phyloP scores from a whole-genome alignment of 2,888 invertebrate genomes.

The Tipula confusa region DNA sequence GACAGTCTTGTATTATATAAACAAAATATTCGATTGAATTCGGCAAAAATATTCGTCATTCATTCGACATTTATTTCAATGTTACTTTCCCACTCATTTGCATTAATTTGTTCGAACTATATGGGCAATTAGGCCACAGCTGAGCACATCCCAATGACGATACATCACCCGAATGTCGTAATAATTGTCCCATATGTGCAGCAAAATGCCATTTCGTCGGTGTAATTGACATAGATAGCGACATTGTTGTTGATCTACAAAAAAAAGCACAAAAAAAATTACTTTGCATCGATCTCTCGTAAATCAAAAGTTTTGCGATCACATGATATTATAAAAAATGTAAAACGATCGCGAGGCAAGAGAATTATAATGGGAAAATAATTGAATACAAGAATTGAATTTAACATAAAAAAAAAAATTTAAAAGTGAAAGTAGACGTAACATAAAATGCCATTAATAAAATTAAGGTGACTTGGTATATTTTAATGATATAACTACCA shows the following conservation, averaged over 20 bases:
- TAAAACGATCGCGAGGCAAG: neutral
- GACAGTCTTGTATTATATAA: neutral
- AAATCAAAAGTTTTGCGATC: neutral
- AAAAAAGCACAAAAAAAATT: neutral
- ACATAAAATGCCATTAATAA: neutral
- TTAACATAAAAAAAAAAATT: neutral
- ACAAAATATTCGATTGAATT: neutral
- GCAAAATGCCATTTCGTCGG: slow-evolving; percentile 51
- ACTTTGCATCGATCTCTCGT: neutral
- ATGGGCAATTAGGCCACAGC: slow-evolving; percentile 50
- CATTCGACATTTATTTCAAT: neutral
- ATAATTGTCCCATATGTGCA: slow-evolving; percentile 50
- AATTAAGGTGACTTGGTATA: neutral
- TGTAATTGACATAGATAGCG: slow-evolving; percentile 48
- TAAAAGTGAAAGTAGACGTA: neutral
- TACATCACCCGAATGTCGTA: slow-evolving; percentile 44
- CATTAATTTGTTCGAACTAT: slow-evolving; percentile 50
- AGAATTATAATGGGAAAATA: neutral
- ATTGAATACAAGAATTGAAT: neutral
- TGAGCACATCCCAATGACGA: slow-evolving; percentile 49
- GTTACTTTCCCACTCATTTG: slow-evolving; percentile 38
- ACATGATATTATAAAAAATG: neutral
- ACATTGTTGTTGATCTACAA: slow-evolving; percentile 49
- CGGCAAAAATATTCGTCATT: neutral
- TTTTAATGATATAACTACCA: neutral